Base-by-base conservation (phyloP, 2,888 invertebrate genomes). In the Rutpela maculata region DNA sequence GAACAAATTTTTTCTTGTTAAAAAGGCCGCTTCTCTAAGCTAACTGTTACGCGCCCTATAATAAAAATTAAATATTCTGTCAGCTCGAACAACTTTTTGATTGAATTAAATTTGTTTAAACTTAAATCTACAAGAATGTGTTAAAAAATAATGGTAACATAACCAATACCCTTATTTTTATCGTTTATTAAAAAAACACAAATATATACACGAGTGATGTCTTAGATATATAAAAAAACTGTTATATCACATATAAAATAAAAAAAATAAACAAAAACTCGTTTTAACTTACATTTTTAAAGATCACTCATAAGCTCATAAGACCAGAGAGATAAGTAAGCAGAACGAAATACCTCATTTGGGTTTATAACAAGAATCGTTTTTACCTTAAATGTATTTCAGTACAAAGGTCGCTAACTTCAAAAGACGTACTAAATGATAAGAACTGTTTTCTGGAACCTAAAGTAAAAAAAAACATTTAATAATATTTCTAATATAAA, bases 71-170 rank as follows among this genome's bases (percentile, higher is more conserved):
- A 77, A 73, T 76, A 75, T 78, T 78, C 79, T 76, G 81, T 66
- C 77, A 73, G 26, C 50, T 75, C 74, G 59, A 75, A 73, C 68
- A 31, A 72, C 57, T 75, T 55, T 60, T 67, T 67, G 63, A 76
- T 78, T 56, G 15, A 60, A 60, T 60, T 60, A 17, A 60, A 22
- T 38, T 43, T 59, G 12, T 56, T 38, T 70, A 43, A 70, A 60
- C 60, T 72, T 70, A 63, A 55, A 60, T 22, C 38, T 70, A 72
- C 55, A 11, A 69, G 59, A 68, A 56, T 78, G 22, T 62, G 56
- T 78, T 66, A 72, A 75, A 68, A 67, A 72, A 67, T 76, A 74
- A 78, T 77, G 82, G 81, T 81, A 82, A 82, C 82, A 73, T 77
- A 78, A 81, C 78, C 78, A 79, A 80, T 80, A 82, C 80, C 80